phyloP scores from a whole-genome alignment of 2,113 vertebrate genomes.

The Pampusana beccarii region DNA sequence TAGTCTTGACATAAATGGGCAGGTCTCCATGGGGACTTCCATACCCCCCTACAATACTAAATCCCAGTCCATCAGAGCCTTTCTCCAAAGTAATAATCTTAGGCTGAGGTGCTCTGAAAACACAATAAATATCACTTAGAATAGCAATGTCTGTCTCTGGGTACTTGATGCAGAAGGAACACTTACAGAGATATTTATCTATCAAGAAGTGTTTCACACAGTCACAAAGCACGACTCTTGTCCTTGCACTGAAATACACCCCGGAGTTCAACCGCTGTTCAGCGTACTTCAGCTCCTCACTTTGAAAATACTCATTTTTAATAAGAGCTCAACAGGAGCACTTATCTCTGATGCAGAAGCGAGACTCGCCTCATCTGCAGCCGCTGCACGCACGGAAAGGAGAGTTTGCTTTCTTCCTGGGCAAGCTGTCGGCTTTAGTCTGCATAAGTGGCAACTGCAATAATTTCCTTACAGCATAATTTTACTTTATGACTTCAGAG shows the following conservation, averaged over 20 bases:
- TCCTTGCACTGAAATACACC: neutral
- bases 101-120: conserved; percentile 84
- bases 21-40: conserved; percentile 96
- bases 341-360: neutral
- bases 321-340: neutral
- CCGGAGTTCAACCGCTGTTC: neutral
- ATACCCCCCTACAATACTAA: conserved; percentile 95
- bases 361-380: neutral
- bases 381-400: accelerated
- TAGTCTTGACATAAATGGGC: conserved; percentile 97
- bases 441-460: neutral
- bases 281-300: neutral
- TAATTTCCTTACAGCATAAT: neutral
- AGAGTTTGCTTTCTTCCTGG: neutral
- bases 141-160: conserved; percentile 23
- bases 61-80: conserved; percentile 93
- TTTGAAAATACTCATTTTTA: neutral
- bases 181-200: neutral
- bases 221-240: neutral
- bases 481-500: neutral
- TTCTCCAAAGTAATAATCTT: conserved; percentile 92
- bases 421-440: neutral
- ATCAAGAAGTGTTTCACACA: neutral
- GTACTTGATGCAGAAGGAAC: conserved; percentile 59
- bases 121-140: conserved; percentile 74